Evolutionary conservation across 2,797 vertebrate species (phyloP).

Genomic region (Halcyon chelicuti): DNA sequence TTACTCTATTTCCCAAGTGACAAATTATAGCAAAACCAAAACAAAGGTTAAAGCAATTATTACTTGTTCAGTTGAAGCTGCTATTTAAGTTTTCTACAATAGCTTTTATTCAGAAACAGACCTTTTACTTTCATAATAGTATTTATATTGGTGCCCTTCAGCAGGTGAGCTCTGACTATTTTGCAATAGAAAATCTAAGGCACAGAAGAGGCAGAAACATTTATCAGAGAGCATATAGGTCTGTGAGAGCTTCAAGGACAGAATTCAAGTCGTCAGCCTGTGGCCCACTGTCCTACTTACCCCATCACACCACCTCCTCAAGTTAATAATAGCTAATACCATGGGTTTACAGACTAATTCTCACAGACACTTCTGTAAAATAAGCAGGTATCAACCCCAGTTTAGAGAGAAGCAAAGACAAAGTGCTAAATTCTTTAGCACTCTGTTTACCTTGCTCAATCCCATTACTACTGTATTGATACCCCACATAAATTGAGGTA

Average conservation of each 20-base stretch:
- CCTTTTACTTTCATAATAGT: not conserved
- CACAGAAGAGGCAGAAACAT: not conserved
- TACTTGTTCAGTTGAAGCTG: not conserved
- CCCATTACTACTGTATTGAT: not conserved
- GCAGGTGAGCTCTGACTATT: not conserved
- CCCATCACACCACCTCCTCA: not conserved
- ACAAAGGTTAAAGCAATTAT: not conserved
- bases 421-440: not conserved
- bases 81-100: not conserved
- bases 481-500: not conserved
- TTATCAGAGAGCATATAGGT: not conserved
- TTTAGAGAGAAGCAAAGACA: not conserved
- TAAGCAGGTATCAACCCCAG: constrained; percentile 32
- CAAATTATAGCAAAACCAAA: not conserved
- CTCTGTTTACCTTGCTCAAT: not conserved
- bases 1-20: not conserved
- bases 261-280: not conserved
- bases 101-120: not conserved
- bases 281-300: constrained; percentile 27
- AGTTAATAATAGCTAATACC: constrained; percentile 66
- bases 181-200: not conserved
- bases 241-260: not conserved
- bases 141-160: not conserved
- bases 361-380: not conserved
- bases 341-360: constrained; percentile 54